phyloP scores from a whole-genome alignment of 2,113 vertebrate species.

The Colius striatus region DNA sequence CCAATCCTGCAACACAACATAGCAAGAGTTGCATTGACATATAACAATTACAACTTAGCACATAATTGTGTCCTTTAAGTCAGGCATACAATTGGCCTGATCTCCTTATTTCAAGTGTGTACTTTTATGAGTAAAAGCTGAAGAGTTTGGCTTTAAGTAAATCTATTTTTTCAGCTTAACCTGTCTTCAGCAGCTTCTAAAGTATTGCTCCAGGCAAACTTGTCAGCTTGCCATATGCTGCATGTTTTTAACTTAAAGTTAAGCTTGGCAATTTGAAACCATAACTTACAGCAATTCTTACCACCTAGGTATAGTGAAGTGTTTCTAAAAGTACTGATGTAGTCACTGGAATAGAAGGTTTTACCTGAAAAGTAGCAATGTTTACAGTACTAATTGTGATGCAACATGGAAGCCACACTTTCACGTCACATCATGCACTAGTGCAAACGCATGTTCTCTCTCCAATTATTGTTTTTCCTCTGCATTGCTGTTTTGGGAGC shows the following conservation, averaged over 20 bases:
- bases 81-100: neutral
- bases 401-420: accelerated
- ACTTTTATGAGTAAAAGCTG: slow-evolving; percentile 8
- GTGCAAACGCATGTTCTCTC: accelerated
- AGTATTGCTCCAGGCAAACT: neutral
- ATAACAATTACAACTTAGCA: neutral
- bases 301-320: neutral
- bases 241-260: neutral
- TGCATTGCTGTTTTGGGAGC: neutral
- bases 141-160: slow-evolving; percentile 12
- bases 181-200: neutral
- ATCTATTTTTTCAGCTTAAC: neutral
- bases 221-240: neutral
- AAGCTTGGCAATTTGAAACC: neutral
- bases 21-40: neutral
- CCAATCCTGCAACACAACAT: neutral
- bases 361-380: neutral
- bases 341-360: neutral
- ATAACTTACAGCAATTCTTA: neutral
- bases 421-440: neutral
- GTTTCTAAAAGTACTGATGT: neutral
- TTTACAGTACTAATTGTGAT: neutral
- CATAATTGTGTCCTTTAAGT: neutral
- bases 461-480: neutral
- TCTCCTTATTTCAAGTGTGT: neutral